A percentile compares a stretch with the other conserved stretches of the same genome.
These are phyloP conservation scores for Deilephila elpenor DNA, from an alignment of 2,888 invertebrate genomes.

Conservation along the genomic window DNA sequence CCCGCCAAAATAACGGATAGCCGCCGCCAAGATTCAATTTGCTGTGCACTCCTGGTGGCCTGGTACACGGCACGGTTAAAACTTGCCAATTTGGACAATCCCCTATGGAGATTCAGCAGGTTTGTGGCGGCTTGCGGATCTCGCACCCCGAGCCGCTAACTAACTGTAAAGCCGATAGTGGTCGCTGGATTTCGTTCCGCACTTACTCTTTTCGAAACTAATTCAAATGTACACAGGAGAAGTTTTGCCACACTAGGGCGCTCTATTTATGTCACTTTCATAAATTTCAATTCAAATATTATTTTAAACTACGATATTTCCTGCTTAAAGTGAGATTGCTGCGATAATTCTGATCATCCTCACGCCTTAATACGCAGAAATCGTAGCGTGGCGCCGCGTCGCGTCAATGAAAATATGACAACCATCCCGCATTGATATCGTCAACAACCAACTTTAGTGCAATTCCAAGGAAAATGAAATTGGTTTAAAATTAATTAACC, in stretches of 20 bases:
- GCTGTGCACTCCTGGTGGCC: constrained; percentile 59
- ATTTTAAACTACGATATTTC: too few relatives aligned
- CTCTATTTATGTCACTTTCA: too few relatives aligned
- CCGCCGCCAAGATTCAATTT: constrained; percentile 70
- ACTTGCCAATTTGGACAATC: constrained; percentile 67
- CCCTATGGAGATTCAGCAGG: constrained; percentile 27
- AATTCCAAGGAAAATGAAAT: not conserved
- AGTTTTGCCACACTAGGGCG: too few relatives aligned
- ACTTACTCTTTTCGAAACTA: constrained; percentile 1
- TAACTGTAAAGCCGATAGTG: constrained; percentile 15
- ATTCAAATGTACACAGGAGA: not conserved
- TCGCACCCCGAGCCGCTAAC: not conserved
- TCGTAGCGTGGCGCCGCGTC: too few relatives aligned
- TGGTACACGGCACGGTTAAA: constrained; percentile 55
- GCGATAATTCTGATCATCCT: too few relatives aligned
- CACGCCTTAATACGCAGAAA: too few relatives aligned
- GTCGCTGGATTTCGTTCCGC: not conserved
- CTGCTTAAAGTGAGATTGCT: too few relatives aligned
- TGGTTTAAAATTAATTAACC: constrained; percentile 43
- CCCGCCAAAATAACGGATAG: constrained; percentile 55
- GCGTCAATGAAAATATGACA: too few relatives aligned
- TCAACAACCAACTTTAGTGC: not conserved
- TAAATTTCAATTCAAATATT: too few relatives aligned
- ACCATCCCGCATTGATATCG: too few relatives aligned
- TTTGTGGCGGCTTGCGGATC: constrained; percentile 8